phyloP scores from a whole-genome alignment of 1,140 invertebrate species.

The Pseudomyrmex dendroicus region DNA sequence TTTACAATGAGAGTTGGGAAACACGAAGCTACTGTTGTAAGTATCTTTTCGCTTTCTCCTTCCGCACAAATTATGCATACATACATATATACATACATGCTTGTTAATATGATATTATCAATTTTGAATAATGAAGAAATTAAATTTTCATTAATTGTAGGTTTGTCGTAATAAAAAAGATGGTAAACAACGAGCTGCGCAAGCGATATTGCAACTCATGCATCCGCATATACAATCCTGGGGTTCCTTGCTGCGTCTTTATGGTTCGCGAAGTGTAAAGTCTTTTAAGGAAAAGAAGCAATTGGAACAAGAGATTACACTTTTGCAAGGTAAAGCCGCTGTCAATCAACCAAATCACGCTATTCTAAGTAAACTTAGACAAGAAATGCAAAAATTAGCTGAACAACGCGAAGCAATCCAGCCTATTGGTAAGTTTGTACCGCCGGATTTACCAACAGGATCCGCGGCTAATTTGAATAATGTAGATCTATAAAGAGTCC shows the following conservation, averaged over 20 bases:
- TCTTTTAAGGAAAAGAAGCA: slow-evolving; percentile 97
- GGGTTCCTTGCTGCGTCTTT: slow-evolving; percentile 96
- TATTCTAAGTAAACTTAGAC: slow-evolving; percentile 94
- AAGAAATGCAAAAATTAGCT: slow-evolving; percentile 94
- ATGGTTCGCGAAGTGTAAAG: slow-evolving; percentile 96
- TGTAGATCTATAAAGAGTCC: slow-evolving; percentile 86
- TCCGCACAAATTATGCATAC: too few relatives aligned
- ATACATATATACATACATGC: neutral
- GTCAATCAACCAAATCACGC: slow-evolving; percentile 97
- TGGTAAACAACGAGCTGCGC: slow-evolving; percentile 98
- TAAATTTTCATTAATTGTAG: slow-evolving; percentile 51
- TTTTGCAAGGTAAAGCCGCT: slow-evolving; percentile 95
- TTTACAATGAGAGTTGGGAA: slow-evolving; percentile 98
- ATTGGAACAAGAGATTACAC: slow-evolving; percentile 97
- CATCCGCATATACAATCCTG: slow-evolving; percentile 98
- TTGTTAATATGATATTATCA: neutral
- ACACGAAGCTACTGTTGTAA: slow-evolving; percentile 92
- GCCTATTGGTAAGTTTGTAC: slow-evolving; percentile 91
- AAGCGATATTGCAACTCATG: slow-evolving; percentile 95
- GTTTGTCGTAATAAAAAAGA: slow-evolving; percentile 98
- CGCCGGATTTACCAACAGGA: slow-evolving; percentile 88
- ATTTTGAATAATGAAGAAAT: slow-evolving; percentile 3
- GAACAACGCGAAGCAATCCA: slow-evolving; percentile 88
- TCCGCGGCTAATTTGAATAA: slow-evolving; percentile 91
- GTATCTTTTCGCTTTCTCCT: slow-evolving; percentile 38